Evolutionary conservation across 2,888 invertebrate species (phyloP).

Genomic region (Maniola hyperantus): DNA sequence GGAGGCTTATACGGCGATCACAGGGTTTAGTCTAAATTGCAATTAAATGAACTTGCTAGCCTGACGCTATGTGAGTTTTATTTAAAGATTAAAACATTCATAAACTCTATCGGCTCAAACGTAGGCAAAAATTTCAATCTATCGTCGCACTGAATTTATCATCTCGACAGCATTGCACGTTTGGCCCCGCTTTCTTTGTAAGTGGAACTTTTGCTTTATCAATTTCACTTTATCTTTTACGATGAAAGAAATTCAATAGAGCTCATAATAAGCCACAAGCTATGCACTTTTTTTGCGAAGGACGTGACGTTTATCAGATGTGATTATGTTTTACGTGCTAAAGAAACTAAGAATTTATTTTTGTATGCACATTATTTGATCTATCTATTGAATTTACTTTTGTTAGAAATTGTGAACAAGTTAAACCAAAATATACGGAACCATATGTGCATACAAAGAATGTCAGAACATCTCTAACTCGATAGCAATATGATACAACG

Average conservation of each 20-base stretch:
- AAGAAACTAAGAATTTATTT: not conserved
- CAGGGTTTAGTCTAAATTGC: slow-evolving; percentile 71
- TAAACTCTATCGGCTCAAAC: slow-evolving; percentile 14
- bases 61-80: slow-evolving; percentile 28
- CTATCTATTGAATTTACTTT: not conserved
- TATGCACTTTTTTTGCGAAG: no score
- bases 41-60: slow-evolving; percentile 61
- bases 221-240: slow-evolving; percentile 21
- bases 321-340: no score
- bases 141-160: slow-evolving; percentile 24
- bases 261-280: not conserved
- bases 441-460: not conserved
- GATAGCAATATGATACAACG: not conserved
- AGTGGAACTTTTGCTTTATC: slow-evolving; percentile 19
- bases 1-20: slow-evolving; percentile 67
- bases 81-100: slow-evolving; percentile 32
- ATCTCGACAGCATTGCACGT: slow-evolving; percentile 13
- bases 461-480: not conserved
- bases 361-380: not conserved
- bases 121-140: slow-evolving; percentile 15
- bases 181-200: slow-evolving; percentile 9
- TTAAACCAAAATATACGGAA: not conserved
- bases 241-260: slow-evolving; percentile 12
- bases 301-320: no score
- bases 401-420: not conserved